Evolutionary conservation across 1,140 invertebrate species (phyloP).

Genomic region (Heliconius congener): DNA sequence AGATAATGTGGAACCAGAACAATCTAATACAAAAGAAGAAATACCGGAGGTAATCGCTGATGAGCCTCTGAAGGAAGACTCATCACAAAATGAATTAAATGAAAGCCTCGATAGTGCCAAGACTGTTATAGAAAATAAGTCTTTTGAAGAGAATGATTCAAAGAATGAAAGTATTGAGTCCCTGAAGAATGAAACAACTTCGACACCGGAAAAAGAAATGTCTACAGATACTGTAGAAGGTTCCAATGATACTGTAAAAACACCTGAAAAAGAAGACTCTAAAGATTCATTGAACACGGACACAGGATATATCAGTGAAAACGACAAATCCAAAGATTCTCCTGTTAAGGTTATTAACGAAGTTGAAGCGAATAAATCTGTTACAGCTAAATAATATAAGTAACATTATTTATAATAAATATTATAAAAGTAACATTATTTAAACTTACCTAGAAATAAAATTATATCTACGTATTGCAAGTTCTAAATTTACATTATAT

Average conservation of each 20-base stretch:
- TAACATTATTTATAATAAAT: not conserved
- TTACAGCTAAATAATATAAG: constrained; percentile 1
- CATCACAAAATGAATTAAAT: constrained; percentile 56
- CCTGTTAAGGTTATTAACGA: not conserved
- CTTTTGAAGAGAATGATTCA: constrained; percentile 49
- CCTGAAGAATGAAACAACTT: constrained; percentile 19
- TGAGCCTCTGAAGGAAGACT: constrained; percentile 35
- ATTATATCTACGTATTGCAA: not conserved
- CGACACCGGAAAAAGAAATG: constrained; percentile 41
- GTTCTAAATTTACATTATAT: not conserved
- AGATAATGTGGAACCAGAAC: constrained; percentile 13
- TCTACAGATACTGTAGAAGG: constrained; percentile 46
- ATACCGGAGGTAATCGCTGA: not conserved
- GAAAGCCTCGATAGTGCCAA: constrained; percentile 62
- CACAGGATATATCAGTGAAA: constrained; percentile 44
- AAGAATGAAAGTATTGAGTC: constrained; percentile 32
- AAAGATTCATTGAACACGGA: constrained; percentile 52
- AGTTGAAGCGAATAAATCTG: constrained; percentile 7
- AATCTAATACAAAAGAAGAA: not conserved
- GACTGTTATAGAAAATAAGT: constrained; percentile 68
- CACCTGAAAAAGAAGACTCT: constrained; percentile 48
- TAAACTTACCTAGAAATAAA: not conserved
- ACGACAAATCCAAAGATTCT: constrained; percentile 16
- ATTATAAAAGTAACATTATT: not conserved
- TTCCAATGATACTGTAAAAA: constrained; percentile 43